Evolutionary conservation across 2,888 invertebrate species (phyloP).

Genomic region (Athetis lepigone): DNA sequence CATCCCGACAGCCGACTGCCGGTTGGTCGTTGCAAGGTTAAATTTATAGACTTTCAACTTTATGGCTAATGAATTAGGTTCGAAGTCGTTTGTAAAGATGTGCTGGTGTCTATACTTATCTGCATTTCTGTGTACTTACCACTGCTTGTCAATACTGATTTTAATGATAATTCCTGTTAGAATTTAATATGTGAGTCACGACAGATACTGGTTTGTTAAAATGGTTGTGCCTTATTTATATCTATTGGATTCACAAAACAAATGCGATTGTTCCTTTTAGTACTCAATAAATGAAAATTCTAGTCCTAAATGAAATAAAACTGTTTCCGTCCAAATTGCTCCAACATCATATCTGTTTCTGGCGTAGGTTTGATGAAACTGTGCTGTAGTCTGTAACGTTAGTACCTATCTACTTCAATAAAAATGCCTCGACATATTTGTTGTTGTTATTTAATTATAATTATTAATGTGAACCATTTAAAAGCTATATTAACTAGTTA

Average conservation of each 20-base stretch:
- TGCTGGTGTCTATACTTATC: constrained; percentile 4
- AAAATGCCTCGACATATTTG: constrained; percentile 43
- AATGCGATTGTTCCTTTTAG: constrained; percentile 80
- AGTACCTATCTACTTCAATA: constrained; percentile 60
- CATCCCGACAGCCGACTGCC: too few relatives aligned
- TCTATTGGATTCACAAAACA: constrained; percentile 66
- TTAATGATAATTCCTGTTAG: constrained; percentile 30
- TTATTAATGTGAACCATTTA: background rate
- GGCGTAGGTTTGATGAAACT: constrained; percentile 63
- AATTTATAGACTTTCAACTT: too few relatives aligned
- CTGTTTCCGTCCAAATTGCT: constrained; percentile 89
- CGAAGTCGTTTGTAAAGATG: too few relatives aligned
- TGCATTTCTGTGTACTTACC: constrained; percentile 14
- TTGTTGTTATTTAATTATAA: constrained; percentile 28
- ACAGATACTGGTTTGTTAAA: constrained; percentile 62
- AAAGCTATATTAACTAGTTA: too few relatives aligned
- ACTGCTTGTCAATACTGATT: constrained; percentile 13
- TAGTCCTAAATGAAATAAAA: constrained; percentile 84
- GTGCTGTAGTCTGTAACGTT: constrained; percentile 67
- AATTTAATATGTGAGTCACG: constrained; percentile 38
- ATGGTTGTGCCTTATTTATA: constrained; percentile 87
- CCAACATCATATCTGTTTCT: constrained; percentile 75
- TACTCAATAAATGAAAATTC: constrained; percentile 75
- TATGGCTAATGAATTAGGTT: too few relatives aligned
- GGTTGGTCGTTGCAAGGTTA: too few relatives aligned